Evolutionary conservation across 2,888 invertebrate genomes (phyloP), one percentile per base, ranked within the genome.

Genomic region (Cerceris ruficornis): DNA sequence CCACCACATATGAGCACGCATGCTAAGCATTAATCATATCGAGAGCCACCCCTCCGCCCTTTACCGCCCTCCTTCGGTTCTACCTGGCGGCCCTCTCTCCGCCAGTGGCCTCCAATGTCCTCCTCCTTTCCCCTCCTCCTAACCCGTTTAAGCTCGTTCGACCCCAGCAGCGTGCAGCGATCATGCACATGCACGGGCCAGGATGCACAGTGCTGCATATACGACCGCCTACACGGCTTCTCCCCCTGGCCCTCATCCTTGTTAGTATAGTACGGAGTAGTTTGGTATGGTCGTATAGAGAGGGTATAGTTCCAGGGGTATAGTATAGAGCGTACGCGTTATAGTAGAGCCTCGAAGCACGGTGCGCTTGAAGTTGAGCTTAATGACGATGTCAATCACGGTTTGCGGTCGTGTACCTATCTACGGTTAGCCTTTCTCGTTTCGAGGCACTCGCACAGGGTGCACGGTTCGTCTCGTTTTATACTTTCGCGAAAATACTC

Each of bases 21-120:
- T 82, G 84, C 83, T 78, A 79, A 78, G 82, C 86, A 89, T 89
- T 89, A 89, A 89, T 89, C 89, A 89, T 88, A 89, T 86, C 88
- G 87, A 80, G 85, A 87, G 28, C 84, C 83, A 84, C 81, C 77
- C 72, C 66, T 42, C 49, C 60, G 28, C 14, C 77, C 68, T 57
- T 52, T 50, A 17, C 61, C 41, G 7, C 17, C 68, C 39, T 49
- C 62, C n/a, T 54, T 62, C 52, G 39, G 58, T 58, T 58, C 70
- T 57, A 46, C 64, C 49, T 49, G 42, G 17, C 49, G 57, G n/a
- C 50, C 50, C 54, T 8, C 64, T 39, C 61, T 17, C 58, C 46
- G 42, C 61, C 55, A 6, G 14, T 39, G 43, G 7, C 62, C 39
- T 17, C 28, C 7, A 7, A 11, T n/a, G 13, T 43, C 62, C 64